Evolutionary conservation across 2,113 vertebrate species (phyloP).

Genomic region (Nothoprocta pentlandii): DNA sequence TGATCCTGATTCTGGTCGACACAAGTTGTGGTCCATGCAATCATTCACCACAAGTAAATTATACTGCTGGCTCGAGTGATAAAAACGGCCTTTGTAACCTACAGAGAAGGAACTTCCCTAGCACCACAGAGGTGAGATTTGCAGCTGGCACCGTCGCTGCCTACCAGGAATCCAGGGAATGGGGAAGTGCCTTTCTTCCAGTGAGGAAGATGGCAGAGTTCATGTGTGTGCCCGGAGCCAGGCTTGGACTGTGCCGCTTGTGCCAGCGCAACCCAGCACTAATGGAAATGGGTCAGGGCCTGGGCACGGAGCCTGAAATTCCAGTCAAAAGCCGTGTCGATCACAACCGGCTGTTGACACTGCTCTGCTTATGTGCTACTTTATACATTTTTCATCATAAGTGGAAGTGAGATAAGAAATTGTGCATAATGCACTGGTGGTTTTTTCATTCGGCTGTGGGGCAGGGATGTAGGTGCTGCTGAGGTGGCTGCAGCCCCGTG

Average conservation of each 20-base stretch:
- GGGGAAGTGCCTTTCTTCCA: neutral
- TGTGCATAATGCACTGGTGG: neutral
- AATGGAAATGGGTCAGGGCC: neutral
- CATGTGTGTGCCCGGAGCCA: fast-evolving
- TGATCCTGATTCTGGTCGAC: no score
- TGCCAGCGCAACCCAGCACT: neutral
- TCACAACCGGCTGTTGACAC: fast-evolving
- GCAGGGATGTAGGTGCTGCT: neutral
- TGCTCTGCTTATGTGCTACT: no score
- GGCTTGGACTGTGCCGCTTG: neutral
- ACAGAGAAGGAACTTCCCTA: neutral
- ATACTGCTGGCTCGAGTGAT: neutral
- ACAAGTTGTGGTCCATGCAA: no score
- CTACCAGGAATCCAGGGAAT: neutral
- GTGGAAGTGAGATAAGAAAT: neutral
- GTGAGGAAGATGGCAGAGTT: neutral
- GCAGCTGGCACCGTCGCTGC: fast-evolving
- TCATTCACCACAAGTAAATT: neutral
- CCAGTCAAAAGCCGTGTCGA: neutral
- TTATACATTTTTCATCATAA: neutral
- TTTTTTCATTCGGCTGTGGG: neutral
- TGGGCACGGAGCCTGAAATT: neutral
- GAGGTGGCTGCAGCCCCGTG: neutral
- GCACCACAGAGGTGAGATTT: neutral
- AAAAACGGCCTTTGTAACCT: constrained; percentile 1